These are phyloP conservation scores for Chinchilla lanigera DNA, from an alignment of 2,113 vertebrate genomes.

Conservation along the genomic window DNA sequence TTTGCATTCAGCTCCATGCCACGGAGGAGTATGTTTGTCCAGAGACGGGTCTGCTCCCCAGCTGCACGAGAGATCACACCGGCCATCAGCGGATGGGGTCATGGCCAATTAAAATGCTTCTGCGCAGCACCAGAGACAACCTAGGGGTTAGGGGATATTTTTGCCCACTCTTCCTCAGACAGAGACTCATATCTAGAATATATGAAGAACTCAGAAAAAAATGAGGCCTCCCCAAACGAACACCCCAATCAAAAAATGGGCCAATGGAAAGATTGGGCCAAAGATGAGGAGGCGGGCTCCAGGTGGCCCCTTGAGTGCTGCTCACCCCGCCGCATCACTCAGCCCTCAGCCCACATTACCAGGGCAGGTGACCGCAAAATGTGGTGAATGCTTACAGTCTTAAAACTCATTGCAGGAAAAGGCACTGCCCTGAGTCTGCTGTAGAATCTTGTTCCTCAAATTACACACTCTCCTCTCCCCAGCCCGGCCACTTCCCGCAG, in stretches of 20 bases:
- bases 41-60: background rate
- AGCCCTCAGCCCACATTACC: background rate
- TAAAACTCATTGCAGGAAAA: background rate
- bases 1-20: background rate
- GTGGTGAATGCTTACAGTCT: background rate
- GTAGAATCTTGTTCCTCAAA: background rate
- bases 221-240: background rate
- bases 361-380: background rate
- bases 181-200: background rate
- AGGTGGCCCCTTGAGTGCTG: background rate
- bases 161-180: background rate
- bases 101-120: background rate
- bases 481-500: background rate
- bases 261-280: background rate
- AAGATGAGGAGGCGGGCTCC: accelerated
- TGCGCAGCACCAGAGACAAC: background rate
- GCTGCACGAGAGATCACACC: background rate
- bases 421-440: background rate
- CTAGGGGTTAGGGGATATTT: background rate
- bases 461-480: background rate
- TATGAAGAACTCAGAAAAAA: background rate
- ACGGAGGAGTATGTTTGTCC: background rate
- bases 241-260: background rate
- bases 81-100: too few species aligned
- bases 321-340: background rate